Conservation (phyloP, 1,140 invertebrate species). For the Uloborus diversus region DNA sequence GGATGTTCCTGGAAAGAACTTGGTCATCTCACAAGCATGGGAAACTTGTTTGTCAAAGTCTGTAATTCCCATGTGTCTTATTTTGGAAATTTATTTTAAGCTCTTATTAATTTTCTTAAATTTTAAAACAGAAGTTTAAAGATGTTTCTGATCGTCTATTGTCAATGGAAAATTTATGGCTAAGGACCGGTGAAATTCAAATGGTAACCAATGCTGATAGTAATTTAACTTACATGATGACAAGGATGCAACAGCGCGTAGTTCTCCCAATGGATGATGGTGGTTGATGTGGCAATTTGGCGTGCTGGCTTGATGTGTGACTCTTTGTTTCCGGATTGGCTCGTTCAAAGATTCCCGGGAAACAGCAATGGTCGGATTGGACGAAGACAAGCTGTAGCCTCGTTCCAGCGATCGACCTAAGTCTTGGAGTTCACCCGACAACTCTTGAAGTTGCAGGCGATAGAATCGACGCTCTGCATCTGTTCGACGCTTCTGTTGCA, state of each 20-base stretch:
- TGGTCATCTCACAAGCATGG: too few species aligned
- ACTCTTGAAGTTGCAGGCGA: conserved; percentile 1
- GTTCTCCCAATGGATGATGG: conserved; percentile 16
- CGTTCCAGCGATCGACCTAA: conserved; percentile 1
- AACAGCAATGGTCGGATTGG: not conserved
- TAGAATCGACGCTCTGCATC: conserved; percentile 14
- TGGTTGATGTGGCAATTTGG: not conserved
- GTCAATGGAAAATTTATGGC: too few species aligned
- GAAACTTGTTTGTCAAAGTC: too few species aligned
- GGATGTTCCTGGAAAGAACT: too few species aligned
- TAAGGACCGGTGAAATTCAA: too few species aligned
- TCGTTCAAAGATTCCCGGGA: conserved; percentile 1
- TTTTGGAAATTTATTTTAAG: too few species aligned
- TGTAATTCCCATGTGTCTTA: too few species aligned
- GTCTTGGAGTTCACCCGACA: conserved; percentile 25
- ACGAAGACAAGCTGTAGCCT: conserved; percentile 1
- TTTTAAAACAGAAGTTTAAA: too few species aligned
- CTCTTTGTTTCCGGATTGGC: not conserved
- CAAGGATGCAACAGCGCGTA: conserved; percentile 27
- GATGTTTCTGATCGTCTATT: too few species aligned
- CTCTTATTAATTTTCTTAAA: too few species aligned
- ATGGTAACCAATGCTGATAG: too few species aligned
- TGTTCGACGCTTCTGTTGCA: not conserved
- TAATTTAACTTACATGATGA: conserved; percentile 27
- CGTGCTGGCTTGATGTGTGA: not conserved